Evolutionary conservation across 2,888 invertebrate genomes (phyloP), one percentile per base, ranked within the genome.

Genomic region (Drosophila kambysellisi): DNA sequence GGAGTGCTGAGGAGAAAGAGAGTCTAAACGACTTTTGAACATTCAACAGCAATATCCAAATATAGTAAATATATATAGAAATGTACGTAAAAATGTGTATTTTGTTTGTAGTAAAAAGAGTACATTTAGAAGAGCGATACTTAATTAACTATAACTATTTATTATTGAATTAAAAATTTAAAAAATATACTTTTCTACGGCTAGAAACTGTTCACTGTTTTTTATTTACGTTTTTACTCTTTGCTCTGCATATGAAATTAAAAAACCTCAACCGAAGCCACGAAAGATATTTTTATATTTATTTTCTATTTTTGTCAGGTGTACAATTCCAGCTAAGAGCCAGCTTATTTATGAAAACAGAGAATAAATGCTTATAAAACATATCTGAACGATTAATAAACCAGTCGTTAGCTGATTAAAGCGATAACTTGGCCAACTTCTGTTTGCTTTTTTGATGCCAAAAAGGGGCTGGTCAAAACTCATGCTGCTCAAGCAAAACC

Each of bases 401-500:
- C 53, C 9, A 29, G 17, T 17, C 11, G 29, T 37, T 17, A 29
- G 29, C 54, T 17, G n/a, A 29, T 7, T n/a, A 0, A 7, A 7
- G 17, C n/a, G n/a, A 41, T 33, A 25, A 25, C 6, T 46, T 57
- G 32, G 30, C n/a, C 30, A 43, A 57, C n/a, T 43, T 6, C 1
- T 17, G 17, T 59, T 59, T 15, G 46, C 15, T 15, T 20, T 29
- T 17, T 53, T 7, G 12, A 9, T 12, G 1, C 15, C 29, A 37
- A 52, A 59, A 37, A 30, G 61, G 39, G 69, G 32, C 20, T 33
- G 33, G 61, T 33, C 57, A 37, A 43, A 35, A 60, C 46, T 43
- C 43, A 50, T 54, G 50, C 8, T 35, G 35, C 25, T 63, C 48
- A 57, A 30, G 51, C 57, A 50, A 69, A 75, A 69, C 62, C 59